phyloP scores from a whole-genome alignment of 2,113 vertebrate genomes.

The Rhombomys opimus region DNA sequence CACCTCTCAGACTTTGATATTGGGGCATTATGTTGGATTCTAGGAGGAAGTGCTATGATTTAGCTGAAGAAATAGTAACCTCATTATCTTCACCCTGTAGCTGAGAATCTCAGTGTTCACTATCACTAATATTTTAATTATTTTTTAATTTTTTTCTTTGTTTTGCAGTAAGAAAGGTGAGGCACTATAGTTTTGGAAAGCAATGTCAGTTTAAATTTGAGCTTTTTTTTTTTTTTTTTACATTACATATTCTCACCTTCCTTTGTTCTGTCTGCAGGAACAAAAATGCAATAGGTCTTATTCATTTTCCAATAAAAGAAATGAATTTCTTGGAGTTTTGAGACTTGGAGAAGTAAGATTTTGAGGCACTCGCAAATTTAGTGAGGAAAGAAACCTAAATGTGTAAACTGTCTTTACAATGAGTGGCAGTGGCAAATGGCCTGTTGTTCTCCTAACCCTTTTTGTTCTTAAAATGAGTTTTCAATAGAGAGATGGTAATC shows the following conservation, averaged over 20 bases:
- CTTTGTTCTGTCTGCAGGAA: neutral
- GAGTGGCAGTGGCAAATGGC: neutral
- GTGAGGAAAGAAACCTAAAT: neutral
- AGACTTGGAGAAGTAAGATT: neutral
- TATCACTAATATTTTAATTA: neutral
- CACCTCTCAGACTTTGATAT: neutral
- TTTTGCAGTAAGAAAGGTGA: neutral
- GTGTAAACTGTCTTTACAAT: neutral
- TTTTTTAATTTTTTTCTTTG: neutral
- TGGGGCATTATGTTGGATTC: neutral
- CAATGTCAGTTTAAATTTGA: neutral
- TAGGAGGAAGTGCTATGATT: neutral
- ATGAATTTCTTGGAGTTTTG: neutral
- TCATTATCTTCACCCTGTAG: neutral
- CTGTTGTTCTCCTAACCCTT: neutral
- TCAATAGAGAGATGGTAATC: neutral
- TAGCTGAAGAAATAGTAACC: neutral
- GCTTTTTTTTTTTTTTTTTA: neutral
- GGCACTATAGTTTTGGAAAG: neutral
- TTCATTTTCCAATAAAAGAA: neutral
- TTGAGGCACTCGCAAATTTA: neutral
- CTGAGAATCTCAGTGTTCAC: neutral
- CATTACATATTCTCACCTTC: too few relatives aligned
- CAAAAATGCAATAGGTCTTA: neutral
- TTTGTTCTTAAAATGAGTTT: neutral